Base-by-base conservation (phyloP, 2,797 vertebrate genomes). In the Premnoplex brunnescens region DNA sequence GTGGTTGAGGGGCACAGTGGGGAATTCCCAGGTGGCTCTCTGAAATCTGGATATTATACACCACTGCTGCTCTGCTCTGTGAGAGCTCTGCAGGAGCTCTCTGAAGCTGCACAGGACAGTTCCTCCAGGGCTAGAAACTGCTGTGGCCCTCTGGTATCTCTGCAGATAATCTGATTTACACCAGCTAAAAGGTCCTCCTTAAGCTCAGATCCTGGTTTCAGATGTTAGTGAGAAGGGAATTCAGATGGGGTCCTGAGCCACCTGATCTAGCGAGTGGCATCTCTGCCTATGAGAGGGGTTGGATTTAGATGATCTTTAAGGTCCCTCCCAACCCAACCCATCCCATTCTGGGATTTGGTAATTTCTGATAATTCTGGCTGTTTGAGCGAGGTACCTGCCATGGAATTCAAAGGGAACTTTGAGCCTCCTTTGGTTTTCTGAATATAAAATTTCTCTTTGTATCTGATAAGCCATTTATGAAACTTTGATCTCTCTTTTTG, bases 1-100 rank as follows among this genome's bases (percentile, higher is more conserved):
- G 17, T 92, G 95, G 91, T 2, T 88, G 77, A 87, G 93, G 93
- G 90, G 83, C 80, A 85, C 39, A 28, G 44, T 34, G 44, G 55
- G 83, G 76, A 85, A 85, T 80, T 95, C 88, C 77, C 84, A 48
- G 77, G 52, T 88, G 67, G 55, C 62, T 94, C 81, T 62, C 63
- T 76, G 60, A 86, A 75, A 82, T 78, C 46, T 62, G 9, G 58
- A 1, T 58, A 0, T 87, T 74, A 24, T 15, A 48, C 26, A 68
- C 1, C 23, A 7, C 75, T 46, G 67, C 56, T 27, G 7, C 36
- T 30, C 43, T 43, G 9, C 39, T 39, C 39, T 0, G 0, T 13
- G 60, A 73, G 60, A 67, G 64, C 60, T 80, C 64, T 67, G 49
- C 37, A 56, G 85, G 79, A 86, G 49, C 34, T 77, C 51, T n/a